Conservation (phyloP, 2,113 vertebrate genomes). For the Lamprologus ornatipinnis region DNA sequence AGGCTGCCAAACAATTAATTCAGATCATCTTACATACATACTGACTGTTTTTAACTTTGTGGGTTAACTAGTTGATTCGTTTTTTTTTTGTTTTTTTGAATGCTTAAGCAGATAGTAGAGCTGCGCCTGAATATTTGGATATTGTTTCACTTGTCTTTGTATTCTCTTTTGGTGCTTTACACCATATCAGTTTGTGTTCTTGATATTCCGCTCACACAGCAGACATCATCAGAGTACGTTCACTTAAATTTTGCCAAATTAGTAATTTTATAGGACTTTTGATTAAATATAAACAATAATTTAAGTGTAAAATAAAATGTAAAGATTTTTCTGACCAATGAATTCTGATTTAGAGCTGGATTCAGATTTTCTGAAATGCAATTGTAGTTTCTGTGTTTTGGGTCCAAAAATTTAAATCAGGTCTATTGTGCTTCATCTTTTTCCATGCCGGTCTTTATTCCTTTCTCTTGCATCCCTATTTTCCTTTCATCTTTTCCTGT, state of each 20-base stretch:
- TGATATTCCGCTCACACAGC: not conserved
- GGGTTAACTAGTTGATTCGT: not conserved
- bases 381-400: accelerated
- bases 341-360: not conserved
- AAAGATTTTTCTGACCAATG: not conserved
- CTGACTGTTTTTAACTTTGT: not conserved
- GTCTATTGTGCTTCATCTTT: not conserved
- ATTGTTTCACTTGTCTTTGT: not conserved
- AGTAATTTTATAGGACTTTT: not conserved
- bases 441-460: not conserved
- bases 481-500: not conserved
- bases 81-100: not conserved
- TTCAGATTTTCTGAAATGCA: not conserved
- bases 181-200: not conserved
- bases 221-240: not conserved
- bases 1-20: not conserved
- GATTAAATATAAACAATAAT: not conserved
- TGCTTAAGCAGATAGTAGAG: not conserved
- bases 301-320: not conserved
- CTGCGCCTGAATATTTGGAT: not conserved
- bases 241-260: not conserved
- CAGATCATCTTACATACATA: accelerated
- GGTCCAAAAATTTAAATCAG: not conserved
- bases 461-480: not conserved
- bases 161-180: not conserved